phyloP scores from a whole-genome alignment of 1,140 invertebrate genomes.

The Diachasma alloeum region DNA sequence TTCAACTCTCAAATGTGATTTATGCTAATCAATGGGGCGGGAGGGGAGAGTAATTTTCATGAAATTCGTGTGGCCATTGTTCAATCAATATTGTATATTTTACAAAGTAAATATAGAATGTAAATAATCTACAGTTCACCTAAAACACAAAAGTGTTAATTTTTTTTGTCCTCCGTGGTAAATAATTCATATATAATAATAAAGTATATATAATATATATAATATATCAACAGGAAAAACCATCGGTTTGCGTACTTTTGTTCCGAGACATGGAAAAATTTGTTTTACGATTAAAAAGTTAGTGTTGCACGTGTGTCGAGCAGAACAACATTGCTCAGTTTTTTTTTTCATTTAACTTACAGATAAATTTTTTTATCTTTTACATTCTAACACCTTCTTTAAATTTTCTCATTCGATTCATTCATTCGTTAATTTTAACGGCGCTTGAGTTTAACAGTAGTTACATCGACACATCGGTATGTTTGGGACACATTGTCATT shows the following conservation, averaged over 20 bases:
- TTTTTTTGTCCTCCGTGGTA: slow-evolving; percentile 36
- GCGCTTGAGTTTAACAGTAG: slow-evolving; percentile 9
- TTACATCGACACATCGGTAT: slow-evolving; percentile 19
- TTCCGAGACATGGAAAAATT: slow-evolving; percentile 25
- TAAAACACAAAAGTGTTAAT: slow-evolving; percentile 59
- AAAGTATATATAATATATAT: slow-evolving; percentile 52
- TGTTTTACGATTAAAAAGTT: slow-evolving; percentile 23
- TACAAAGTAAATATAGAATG: slow-evolving; percentile 64
- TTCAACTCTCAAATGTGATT: neutral
- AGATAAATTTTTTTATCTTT: slow-evolving; percentile 18
- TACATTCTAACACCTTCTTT: slow-evolving; percentile 16
- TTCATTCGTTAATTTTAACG: slow-evolving; percentile 28
- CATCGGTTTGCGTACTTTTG: slow-evolving; percentile 26
- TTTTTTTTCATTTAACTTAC: slow-evolving; percentile 11
- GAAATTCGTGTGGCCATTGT: slow-evolving; percentile 9
- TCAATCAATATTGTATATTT: slow-evolving; percentile 64
- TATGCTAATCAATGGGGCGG: neutral
- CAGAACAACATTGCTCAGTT: slow-evolving; percentile 17
- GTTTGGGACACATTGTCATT: slow-evolving; percentile 12
- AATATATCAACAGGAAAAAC: slow-evolving; percentile 61
- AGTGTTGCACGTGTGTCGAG: neutral
- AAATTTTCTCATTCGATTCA: slow-evolving; percentile 18
- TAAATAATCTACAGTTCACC: slow-evolving; percentile 62
- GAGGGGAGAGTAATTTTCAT: neutral
- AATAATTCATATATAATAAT: slow-evolving; percentile 51